Conservation (phyloP, 2,888 invertebrate genomes). For the Acanthosepion pharaonis region DNA sequence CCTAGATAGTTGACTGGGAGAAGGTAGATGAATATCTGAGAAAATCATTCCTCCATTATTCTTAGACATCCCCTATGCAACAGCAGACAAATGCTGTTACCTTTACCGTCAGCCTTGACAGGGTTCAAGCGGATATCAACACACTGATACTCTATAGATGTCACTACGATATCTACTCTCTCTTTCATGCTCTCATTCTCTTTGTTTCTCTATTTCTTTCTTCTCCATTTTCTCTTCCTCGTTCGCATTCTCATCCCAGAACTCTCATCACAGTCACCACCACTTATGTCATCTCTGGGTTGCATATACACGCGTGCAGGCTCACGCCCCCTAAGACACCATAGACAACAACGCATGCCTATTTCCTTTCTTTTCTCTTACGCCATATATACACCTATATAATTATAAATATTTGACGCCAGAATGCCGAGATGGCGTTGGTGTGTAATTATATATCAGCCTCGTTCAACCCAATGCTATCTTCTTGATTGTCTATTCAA, state of each 20-base stretch:
- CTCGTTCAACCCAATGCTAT: not conserved
- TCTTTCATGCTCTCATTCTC: not conserved
- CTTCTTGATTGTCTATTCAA: not conserved
- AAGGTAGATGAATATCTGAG: no score
- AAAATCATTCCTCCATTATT: no score
- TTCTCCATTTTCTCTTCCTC: not conserved
- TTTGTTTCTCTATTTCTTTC: no score
- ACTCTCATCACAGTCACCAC: accelerated
- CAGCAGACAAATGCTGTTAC: no score
- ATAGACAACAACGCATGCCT: not conserved
- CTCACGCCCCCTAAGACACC: not conserved
- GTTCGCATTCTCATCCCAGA: not conserved
- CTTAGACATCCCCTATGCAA: no score
- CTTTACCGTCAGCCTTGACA: no score
- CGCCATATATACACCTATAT: not conserved
- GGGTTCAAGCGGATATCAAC: no score
- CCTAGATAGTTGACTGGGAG: no score
- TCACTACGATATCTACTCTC: not conserved
- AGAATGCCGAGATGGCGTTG: not conserved
- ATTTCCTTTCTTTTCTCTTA: not conserved
- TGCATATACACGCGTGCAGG: no score
- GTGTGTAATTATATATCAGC: constrained; percentile 20
- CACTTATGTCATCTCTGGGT: not conserved
- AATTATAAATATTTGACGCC: constrained; percentile 4
- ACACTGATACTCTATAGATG: no score